Evolutionary conservation across 2,888 invertebrate genomes (phyloP).

Genomic region (Drosophila quinaria): DNA sequence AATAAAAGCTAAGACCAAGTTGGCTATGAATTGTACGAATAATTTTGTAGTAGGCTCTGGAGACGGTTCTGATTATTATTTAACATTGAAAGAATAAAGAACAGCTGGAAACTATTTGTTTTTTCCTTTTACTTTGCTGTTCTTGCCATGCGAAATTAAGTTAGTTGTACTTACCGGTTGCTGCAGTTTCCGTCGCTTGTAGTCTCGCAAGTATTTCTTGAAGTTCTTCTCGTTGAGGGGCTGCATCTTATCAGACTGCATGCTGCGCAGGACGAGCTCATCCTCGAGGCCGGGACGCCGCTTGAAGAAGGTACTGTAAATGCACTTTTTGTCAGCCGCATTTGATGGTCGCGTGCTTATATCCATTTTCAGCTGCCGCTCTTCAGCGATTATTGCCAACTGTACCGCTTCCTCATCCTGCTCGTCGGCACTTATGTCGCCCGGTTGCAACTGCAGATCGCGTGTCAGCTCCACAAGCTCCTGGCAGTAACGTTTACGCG

Average conservation of each 20-base stretch:
- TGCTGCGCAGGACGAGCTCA: conserved; percentile 70
- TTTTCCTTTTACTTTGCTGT: background rate
- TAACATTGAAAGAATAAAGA: background rate
- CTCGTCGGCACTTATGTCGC: conserved; percentile 89
- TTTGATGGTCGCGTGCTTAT: conserved; percentile 52
- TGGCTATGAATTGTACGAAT: background rate
- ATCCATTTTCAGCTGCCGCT: conserved; percentile 39
- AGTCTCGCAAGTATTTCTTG: conserved; percentile 89
- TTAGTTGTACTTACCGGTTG: conserved; percentile 87
- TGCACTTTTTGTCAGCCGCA: conserved; percentile 79
- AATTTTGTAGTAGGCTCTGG: background rate
- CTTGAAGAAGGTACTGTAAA: conserved; percentile 81
- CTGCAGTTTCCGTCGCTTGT: conserved; percentile 90
- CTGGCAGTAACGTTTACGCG: conserved; percentile 87
- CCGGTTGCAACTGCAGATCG: conserved; percentile 88
- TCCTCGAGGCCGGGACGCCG: conserved; percentile 70
- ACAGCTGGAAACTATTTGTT: background rate
- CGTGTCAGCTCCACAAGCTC: conserved; percentile 90
- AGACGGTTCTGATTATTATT: background rate
- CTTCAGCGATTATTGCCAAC: conserved; percentile 29
- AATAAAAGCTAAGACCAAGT: background rate
- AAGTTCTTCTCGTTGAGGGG: conserved; percentile 78
- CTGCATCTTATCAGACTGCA: conserved; percentile 66
- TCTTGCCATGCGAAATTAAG: background rate
- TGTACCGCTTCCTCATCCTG: conserved; percentile 61